Base-by-base conservation (phyloP, 2,797 vertebrate species). In the Hybognathus amarus region DNA sequence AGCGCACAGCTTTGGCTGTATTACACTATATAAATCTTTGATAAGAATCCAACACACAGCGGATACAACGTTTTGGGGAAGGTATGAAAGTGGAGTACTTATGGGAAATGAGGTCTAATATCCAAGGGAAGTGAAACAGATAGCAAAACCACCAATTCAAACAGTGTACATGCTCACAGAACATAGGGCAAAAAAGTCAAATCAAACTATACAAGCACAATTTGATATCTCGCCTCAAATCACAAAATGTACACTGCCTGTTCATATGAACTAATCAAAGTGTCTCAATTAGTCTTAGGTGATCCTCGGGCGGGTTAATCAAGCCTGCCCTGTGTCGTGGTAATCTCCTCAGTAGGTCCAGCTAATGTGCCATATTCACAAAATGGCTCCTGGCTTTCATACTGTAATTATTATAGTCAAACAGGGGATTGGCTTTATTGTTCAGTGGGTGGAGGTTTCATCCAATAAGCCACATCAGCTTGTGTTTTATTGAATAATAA, bases 11-110 rank as follows among this genome's bases (percentile, higher is more conserved):
- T 93, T 94, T 93, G 91, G 90, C 91, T 91, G 93, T 92, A 94
- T 95, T 94, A 92, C 92, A 94, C 92, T 85, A 89, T 93, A 96
- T 95, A 94, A 94, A 94, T 95, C 94, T 95, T 92, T 94, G 94
- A 95, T 95, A 95, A 95, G 93, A 91, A 89, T 71, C 90, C 87
- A 90, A 86, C 75, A 85, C 86, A 73, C 74, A 83, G 79, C 33
- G 42, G 78, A 91, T 90, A 88, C 87, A 86, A 88, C 66, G 20
- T 74, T 78, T 71, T 80, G 68, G 73, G 75, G 73, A 87, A 87
- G 88, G 87, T 88, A 89, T 89, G 86, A 89, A 92, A 88, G 88
- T 87, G 68, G 38, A 87, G 86, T 69, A 79, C 90, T 89, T 86
- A 67, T 87, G 90, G 87, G 86, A 90, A 92, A 92, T 82, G 33